A percentile compares a stretch with the other conserved stretches of the same genome.
phyloP scores from a whole-genome alignment of 2,113 vertebrate species.

The Galeopterus variegatus region DNA sequence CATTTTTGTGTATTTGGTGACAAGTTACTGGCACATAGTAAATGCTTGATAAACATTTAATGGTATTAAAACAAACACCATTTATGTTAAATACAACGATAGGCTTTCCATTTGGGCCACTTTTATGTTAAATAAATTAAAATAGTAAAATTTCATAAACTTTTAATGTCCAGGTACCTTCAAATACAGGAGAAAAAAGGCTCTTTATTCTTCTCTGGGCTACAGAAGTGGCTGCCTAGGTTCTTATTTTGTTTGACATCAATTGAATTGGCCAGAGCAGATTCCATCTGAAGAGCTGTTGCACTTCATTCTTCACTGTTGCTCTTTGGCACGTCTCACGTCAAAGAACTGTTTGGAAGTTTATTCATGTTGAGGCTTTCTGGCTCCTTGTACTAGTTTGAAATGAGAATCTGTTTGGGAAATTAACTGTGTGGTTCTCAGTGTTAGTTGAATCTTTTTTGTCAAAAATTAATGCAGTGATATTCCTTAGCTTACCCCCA shows the following conservation, averaged over 20 bases:
- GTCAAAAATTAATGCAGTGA: neutral
- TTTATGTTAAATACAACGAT: neutral
- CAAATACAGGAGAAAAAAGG: slow-evolving; percentile 11
- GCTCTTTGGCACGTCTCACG: slow-evolving; percentile 28
- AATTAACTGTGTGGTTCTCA: slow-evolving; percentile 48
- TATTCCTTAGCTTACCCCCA: slow-evolving; percentile 38
- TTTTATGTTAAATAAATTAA: slow-evolving; percentile 49
- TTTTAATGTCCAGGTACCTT: neutral
- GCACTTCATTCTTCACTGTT: neutral
- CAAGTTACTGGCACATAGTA: neutral
- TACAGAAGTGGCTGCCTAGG: neutral
- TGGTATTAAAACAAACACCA: neutral
- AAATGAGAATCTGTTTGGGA: neutral
- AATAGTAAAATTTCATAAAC: slow-evolving; percentile 21
- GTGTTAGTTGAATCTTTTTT: slow-evolving; percentile 56
- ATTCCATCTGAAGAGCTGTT: slow-evolving; percentile 47
- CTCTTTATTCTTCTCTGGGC: neutral
- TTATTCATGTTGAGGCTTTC: slow-evolving; percentile 21
- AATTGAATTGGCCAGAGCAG: slow-evolving; percentile 28
- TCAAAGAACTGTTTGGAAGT: neutral
- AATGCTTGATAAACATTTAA: slow-evolving; percentile 22
- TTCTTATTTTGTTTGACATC: slow-evolving; percentile 51
- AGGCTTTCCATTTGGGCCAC: slow-evolving; percentile 16
- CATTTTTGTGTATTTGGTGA: neutral
- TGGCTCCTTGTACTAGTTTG: neutral